Base-by-base conservation (phyloP, 1,140 invertebrate genomes). In the Bombus turneri region DNA sequence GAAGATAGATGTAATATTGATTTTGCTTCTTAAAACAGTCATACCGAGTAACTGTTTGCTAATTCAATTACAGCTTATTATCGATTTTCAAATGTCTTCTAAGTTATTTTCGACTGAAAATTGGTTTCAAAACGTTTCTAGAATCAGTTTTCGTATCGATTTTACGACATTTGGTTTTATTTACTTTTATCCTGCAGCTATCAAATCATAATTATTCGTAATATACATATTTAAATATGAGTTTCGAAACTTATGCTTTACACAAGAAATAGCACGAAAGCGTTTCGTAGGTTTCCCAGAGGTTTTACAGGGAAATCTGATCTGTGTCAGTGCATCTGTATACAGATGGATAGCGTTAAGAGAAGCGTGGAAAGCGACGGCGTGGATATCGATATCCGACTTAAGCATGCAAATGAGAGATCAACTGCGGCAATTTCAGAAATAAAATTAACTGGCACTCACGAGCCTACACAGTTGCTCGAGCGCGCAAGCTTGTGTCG, bases 331-430 rank as follows among this genome's bases (percentile, higher is more conserved):
- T 47, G 8, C 34, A 9, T 68, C 18, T 37, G 1, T 34, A 18
- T 8, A 37, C 37, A 69, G 9, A 25, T 39, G 37, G 37, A 41
- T 15, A 41, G 3, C 3, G 18, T 4, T 3, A 22, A 39, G 13
- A 10, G 57, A 57, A 37, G 13, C 76, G n/a, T 47, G 68, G 69
- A 85, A 80, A 85, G 57, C 31, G 68, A 57, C 43, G 66, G 6
- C 13, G 0, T 47, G 15, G 83, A 37, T 73, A 79, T 80, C 68
- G 47, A 53, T 80, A 13, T 47, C 22, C 47, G 25, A 9, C 57
- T 57, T n/a, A 18, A n/a, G n/a, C 71, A 74, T 39, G 78, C 53
- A 73, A 74, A 79, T 66, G 41, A 10, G 15, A 22, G 53, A 62
- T 72, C 47, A 59, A 34, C 25, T 18, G n/a, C 13, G 0, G 53